Conservation (phyloP, 2,797 vertebrate genomes). For the Chelon auratus region DNA sequence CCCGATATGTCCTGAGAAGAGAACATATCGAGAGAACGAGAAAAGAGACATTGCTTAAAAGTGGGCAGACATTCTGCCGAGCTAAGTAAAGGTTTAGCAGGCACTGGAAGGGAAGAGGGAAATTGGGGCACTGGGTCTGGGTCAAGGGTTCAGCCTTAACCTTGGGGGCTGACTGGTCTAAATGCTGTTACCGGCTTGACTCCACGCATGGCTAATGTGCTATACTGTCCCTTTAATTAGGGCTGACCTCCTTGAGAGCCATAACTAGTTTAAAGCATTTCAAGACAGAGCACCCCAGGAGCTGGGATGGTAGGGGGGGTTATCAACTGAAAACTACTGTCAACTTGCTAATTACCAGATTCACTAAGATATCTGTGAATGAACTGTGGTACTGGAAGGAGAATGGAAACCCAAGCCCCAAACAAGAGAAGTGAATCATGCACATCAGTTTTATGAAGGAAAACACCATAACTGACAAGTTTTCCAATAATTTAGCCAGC, state of each 20-base stretch:
- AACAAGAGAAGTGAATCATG: slow-evolving; percentile 57
- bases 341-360: slow-evolving; percentile 46
- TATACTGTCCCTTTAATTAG: slow-evolving; percentile 73
- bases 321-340: slow-evolving; percentile 38
- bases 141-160: slow-evolving; percentile 80
- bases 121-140: slow-evolving; percentile 58
- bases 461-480: slow-evolving; percentile 55
- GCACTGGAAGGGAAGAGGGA: slow-evolving; percentile 37
- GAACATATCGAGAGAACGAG: no score
- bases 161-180: slow-evolving; percentile 62
- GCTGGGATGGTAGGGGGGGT: slow-evolving; percentile 23
- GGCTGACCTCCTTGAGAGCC: slow-evolving; percentile 62
- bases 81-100: slow-evolving; percentile 40
- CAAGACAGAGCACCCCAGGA: slow-evolving; percentile 55
- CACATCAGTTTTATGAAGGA: slow-evolving; percentile 57
- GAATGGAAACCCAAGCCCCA: slow-evolving; percentile 61
- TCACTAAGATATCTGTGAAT: slow-evolving; percentile 43
- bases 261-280: slow-evolving; percentile 36
- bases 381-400: slow-evolving; percentile 44
- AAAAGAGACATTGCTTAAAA: slow-evolving; percentile 46
- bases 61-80: slow-evolving; percentile 20
- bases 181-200: slow-evolving; percentile 74
- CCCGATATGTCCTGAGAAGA: slow-evolving; percentile 14
- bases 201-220: slow-evolving; percentile 72
- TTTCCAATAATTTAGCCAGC: slow-evolving; percentile 51